phyloP scores from a whole-genome alignment of 1,140 invertebrate genomes.

The Babylonia areolata region DNA sequence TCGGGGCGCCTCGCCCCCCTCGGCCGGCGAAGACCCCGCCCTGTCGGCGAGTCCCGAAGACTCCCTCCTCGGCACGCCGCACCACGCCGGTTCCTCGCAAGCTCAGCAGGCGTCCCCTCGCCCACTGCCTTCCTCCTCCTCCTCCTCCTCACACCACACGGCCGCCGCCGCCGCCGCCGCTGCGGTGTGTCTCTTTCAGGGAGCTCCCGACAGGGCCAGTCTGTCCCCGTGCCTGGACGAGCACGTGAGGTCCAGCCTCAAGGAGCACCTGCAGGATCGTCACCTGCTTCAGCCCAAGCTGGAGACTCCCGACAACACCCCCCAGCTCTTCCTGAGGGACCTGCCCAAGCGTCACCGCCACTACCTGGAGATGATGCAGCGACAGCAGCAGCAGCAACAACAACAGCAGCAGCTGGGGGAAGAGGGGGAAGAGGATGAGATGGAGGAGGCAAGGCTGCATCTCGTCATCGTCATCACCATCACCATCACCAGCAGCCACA shows the following conservation, averaged over 20 bases:
- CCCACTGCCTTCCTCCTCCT: no score
- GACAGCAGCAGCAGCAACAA: background rate
- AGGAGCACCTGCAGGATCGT: slow-evolving; percentile 1
- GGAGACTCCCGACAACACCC: background rate
- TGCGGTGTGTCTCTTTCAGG: background rate
- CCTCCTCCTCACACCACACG: no score
- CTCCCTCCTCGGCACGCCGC: no score
- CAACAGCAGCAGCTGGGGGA: background rate
- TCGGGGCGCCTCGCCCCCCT: slow-evolving; percentile 15
- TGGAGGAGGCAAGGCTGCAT: background rate
- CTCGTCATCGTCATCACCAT: background rate
- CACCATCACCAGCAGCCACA: background rate
- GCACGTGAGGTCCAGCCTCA: slow-evolving; percentile 9
- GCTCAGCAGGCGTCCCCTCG: no score
- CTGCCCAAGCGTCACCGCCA: background rate
- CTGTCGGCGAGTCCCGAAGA: background rate
- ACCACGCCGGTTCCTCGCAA: background rate
- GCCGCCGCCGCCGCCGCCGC: background rate
- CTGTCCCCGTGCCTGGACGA: background rate
- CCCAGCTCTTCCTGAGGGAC: background rate
- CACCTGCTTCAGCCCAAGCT: background rate
- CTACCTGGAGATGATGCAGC: background rate
- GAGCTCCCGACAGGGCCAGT: background rate
- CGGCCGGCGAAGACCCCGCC: background rate
- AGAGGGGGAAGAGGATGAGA: background rate